Evolutionary conservation across 2,888 invertebrate species (phyloP).

Genomic region (Cremastinae sp.): DNA sequence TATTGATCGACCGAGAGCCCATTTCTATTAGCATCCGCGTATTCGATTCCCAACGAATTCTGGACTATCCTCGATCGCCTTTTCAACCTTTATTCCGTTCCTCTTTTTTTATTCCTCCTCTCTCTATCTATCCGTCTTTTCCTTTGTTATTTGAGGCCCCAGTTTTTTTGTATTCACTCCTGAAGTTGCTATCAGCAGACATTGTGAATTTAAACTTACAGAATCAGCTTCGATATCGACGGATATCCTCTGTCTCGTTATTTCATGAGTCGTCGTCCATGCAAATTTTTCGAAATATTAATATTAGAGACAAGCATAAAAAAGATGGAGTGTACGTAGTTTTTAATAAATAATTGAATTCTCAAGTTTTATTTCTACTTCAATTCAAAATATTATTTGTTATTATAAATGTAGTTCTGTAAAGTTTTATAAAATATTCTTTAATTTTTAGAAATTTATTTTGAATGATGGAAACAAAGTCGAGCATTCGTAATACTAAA

Average conservation of each 20-base stretch:
- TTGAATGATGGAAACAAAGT: no score
- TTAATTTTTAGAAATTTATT: no score
- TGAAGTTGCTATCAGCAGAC: constrained; percentile 8
- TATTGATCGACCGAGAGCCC: constrained; percentile 43
- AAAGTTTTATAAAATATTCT: no score
- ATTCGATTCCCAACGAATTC: constrained; percentile 1
- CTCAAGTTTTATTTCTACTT: no score
- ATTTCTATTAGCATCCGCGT: not conserved
- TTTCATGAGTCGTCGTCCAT: no score
- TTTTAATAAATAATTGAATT: no score
- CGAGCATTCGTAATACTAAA: no score
- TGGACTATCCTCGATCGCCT: constrained; percentile 18
- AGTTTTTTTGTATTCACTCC: constrained; percentile 8
- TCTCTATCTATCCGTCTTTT: constrained; percentile 17
- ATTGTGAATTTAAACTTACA: not conserved
- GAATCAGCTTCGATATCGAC: not conserved
- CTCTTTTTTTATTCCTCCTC: constrained; percentile 10
- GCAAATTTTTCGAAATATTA: no score
- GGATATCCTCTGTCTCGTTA: not conserved
- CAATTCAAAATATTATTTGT: no score
- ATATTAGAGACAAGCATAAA: no score
- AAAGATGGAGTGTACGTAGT: no score
- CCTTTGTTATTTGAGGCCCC: constrained; percentile 14
- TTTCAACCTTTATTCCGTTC: constrained; percentile 7
- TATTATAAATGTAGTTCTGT: no score